Base-by-base conservation (phyloP, 2,113 vertebrate genomes). In the Orthonyx spaldingii region DNA sequence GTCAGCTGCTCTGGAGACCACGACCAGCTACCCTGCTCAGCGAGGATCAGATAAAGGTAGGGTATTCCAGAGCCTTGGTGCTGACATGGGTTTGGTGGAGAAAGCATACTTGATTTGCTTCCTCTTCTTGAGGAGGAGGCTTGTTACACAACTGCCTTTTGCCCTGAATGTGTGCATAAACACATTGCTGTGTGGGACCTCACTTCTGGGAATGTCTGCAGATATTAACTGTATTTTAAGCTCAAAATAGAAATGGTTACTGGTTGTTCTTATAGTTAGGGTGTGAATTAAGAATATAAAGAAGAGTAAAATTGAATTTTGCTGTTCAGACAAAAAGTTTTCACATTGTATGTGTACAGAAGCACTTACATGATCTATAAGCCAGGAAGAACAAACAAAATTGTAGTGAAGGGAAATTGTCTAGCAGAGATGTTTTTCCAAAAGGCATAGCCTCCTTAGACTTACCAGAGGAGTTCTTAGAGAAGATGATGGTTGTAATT, bases 1-100 rank as follows among this genome's bases (percentile, higher is more conserved):
- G 99, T 93, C 99, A 99, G 98, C 97, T 99, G 71, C 98, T 99
- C 12, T 99, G 99, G 99, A 98, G 99, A 92, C 99, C 99, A 30
- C 98, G 99, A 69, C 99, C 99, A 18, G 93, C 98, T 1, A 98
- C 98, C 10, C 97, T 99, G 70, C 98, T 99, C 95, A 97, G 98
- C 13, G 95, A 87, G 81, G 99, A 99, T 39, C 97, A 99, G 95
- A 99, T 99, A 77, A 99, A 99, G 98, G 99, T 99, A 46, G 60
- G 44, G 20, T 30, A 0, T 52, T 32, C 28, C 46, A 28, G 9
- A 24, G 22, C 3, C 32, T 27, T 60, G 10, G 60, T 87, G 37
- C 53, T 65, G 57, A 6, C 7, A 0, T 11, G 16, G 61, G 9
- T 68, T 72, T 80, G n/a, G 9, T 50, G 17, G 42, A 2, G 37